These are phyloP conservation scores for Pteromalus puparum DNA, from an alignment of 1,140 invertebrate species.

Conservation along the genomic window DNA sequence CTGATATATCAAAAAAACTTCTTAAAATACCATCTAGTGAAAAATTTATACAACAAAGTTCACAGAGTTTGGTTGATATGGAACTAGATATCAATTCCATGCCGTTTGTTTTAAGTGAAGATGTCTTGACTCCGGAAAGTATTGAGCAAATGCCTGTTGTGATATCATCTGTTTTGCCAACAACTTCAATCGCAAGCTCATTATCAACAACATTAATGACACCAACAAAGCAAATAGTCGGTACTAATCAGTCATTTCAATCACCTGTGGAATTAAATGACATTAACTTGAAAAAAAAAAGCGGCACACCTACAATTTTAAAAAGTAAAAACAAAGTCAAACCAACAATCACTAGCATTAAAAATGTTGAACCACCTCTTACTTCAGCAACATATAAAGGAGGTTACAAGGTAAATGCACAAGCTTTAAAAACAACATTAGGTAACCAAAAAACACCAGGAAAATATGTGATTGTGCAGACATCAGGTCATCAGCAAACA, in stretches of 20 bases:
- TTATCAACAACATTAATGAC: constrained; percentile 34
- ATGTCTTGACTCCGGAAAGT: constrained; percentile 78
- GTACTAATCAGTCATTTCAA: constrained; percentile 50
- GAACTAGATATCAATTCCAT: constrained; percentile 84
- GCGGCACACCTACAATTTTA: constrained; percentile 67
- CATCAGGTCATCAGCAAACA: constrained; percentile 68
- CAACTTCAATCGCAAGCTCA: constrained; percentile 44
- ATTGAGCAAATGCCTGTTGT: constrained; percentile 83
- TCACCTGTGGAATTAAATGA: constrained; percentile 56
- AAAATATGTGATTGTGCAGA: constrained; percentile 80
- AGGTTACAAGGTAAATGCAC: constrained; percentile 50
- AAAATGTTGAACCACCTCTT: constrained; percentile 67
- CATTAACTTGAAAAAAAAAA: constrained; percentile 65
- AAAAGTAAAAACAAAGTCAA: constrained; percentile 70
- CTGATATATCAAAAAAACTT: constrained; percentile 47
- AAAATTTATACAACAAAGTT: constrained; percentile 67
- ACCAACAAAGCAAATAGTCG: constrained; percentile 55
- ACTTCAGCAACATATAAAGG: constrained; percentile 52
- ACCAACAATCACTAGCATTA: constrained; percentile 71
- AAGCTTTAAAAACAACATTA: constrained; percentile 59
- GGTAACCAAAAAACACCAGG: constrained; percentile 69
- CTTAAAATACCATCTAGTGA: constrained; percentile 53
- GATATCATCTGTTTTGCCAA: constrained; percentile 76
- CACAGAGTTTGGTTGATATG: constrained; percentile 75
- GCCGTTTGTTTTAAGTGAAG: constrained; percentile 83